Conservation (phyloP, 2,113 vertebrate species). For the Pavo muticus region DNA sequence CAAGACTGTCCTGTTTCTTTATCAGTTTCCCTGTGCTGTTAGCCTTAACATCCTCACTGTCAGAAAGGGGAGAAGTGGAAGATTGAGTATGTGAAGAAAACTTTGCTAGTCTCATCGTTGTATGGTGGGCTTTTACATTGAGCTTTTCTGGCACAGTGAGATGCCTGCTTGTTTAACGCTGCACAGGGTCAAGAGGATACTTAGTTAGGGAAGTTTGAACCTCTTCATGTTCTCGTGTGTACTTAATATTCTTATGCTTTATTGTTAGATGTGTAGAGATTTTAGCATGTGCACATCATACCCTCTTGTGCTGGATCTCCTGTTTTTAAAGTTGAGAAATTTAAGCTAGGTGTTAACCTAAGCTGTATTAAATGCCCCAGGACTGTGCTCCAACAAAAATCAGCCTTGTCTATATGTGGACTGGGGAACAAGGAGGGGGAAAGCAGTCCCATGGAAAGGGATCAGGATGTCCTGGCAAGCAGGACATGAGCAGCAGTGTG, state of each 20-base stretch:
- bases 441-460: not conserved
- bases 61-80: not conserved
- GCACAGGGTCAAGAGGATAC: accelerated
- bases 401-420: not conserved
- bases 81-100: not conserved
- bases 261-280: not conserved
- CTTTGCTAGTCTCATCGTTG: not conserved
- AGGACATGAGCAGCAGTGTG: not conserved
- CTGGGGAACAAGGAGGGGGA: not conserved
- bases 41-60: not conserved
- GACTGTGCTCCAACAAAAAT: not conserved
- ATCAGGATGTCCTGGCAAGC: not conserved
- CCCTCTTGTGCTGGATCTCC: not conserved
- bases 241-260: not conserved
- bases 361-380: not conserved
- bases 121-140: not conserved
- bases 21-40: not conserved
- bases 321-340: not conserved
- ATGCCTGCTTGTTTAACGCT: not conserved
- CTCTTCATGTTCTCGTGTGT: not conserved
- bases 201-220: not conserved
- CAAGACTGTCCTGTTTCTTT: not conserved
- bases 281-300: accelerated
- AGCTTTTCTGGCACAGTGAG: not conserved
- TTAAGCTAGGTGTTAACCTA: not conserved